phyloP scores from a whole-genome alignment of 2,113 vertebrate genomes.

The Pterophyllum scalare region DNA sequence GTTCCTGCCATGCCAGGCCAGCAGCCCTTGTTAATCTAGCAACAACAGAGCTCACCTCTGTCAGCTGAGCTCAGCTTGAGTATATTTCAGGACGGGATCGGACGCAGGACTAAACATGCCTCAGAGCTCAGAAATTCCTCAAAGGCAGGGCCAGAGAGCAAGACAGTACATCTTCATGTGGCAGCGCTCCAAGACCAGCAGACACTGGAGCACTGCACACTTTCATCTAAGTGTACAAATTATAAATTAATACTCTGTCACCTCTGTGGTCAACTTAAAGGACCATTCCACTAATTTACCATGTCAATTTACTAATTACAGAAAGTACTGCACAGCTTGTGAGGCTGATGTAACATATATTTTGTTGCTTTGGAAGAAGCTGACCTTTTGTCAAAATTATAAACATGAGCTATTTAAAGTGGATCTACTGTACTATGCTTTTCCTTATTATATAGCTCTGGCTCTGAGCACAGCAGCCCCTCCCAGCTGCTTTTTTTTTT shows the following conservation, averaged over 20 bases:
- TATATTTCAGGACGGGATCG: conserved; percentile 26
- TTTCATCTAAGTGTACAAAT: neutral
- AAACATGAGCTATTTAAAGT: neutral
- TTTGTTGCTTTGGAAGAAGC: neutral
- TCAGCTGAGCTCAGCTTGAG: conserved; percentile 22
- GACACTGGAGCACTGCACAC: neutral
- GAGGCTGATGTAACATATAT: neutral
- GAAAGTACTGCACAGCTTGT: neutral
- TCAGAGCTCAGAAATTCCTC: conserved; percentile 20
- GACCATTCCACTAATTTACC: neutral
- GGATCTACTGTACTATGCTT: neutral
- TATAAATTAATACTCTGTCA: neutral
- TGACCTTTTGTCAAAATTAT: neutral
- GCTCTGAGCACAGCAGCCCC: neutral
- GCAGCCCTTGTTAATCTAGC: conserved; percentile 11
- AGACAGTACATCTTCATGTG: conserved; percentile 18
- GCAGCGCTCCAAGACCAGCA: neutral
- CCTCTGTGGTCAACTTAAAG: neutral
- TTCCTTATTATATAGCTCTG: neutral
- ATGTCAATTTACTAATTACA: neutral
- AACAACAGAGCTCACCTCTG: conserved; percentile 31
- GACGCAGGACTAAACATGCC: conserved; percentile 11
- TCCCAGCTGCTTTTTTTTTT: neutral
- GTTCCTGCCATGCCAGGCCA: neutral
- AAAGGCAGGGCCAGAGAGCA: conserved; percentile 5